Evolutionary conservation across 2,797 vertebrate species (phyloP), one percentile per base, ranked within the genome.

Genomic region (Xenopus petersii): DNA sequence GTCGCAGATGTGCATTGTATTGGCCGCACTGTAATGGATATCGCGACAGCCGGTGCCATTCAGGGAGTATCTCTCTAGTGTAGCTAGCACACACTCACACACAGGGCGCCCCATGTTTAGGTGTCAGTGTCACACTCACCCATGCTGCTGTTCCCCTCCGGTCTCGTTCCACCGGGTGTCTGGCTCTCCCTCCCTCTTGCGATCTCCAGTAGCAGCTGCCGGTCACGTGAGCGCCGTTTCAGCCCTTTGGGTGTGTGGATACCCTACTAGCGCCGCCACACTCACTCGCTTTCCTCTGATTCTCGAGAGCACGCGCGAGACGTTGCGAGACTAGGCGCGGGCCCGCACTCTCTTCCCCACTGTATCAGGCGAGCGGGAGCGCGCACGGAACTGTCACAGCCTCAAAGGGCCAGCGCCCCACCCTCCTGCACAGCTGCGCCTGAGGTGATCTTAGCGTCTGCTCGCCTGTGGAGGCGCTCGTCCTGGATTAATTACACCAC

Each of bases 291-390:
- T 17, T 10, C 24, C 30, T 30, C 61, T 61, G 56, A 56, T 54
- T 62, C 67, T 56, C 33, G 61, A 6, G 55, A 1, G 8, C 16
- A 59, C 26, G n/a, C 68, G n/a, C 42, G 17, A 67, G 69, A 55
- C 69, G 71, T 68, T 36, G 63, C 69, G 75, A 71, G 75, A 77
- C 63, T 55, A 51, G 33, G 16, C 47, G 64, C 64, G 69, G 63
- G 4, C 33, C 11, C 21, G 47, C 36, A 47, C 49, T 15, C 11
- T 51, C 49, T 51, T 12, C 47, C 47, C 54, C 54, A 30, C 26
- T 30, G 26, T 30, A 30, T 30, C 26, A 30, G 26, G 26, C 26
- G 2, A 10, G 48, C 16, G 10, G 30, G 48, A 33, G 51, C 33
- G 48, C 61, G 58, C 17, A 12, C 13, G 36, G n/a, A 36, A 46